phyloP scores from a whole-genome alignment of 2,888 invertebrate genomes.

The Mythimna loreyi region DNA sequence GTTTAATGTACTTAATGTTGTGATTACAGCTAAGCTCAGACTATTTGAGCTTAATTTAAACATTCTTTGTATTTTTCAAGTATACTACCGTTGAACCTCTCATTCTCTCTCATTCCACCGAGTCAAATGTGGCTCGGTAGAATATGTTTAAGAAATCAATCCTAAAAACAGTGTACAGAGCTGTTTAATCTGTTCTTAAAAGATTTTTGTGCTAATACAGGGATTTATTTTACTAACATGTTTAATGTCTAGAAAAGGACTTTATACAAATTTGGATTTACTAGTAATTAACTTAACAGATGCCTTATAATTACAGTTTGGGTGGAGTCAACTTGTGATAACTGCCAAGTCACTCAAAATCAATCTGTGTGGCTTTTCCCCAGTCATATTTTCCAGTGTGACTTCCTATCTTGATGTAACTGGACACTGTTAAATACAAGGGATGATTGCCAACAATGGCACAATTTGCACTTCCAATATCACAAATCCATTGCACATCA shows the following conservation, averaged over 20 bases:
- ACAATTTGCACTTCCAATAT: neutral
- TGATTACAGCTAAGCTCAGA: neutral
- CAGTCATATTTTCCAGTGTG: no score
- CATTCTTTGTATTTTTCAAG: neutral
- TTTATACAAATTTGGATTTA: neutral
- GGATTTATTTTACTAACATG: slow-evolving; percentile 23
- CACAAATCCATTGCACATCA: no score
- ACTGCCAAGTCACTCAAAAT: neutral
- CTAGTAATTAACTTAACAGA: slow-evolving; percentile 2
- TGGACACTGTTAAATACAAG: no score
- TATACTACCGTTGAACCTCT: neutral
- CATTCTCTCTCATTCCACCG: no score
- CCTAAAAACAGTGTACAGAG: no score
- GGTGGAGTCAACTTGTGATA: neutral
- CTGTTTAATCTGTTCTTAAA: no score
- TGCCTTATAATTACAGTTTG: neutral
- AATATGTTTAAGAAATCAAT: no score
- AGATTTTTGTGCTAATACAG: neutral
- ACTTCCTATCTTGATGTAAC: neutral
- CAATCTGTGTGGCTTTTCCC: neutral
- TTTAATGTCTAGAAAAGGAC: neutral
- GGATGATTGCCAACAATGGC: neutral
- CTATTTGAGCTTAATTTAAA: neutral
- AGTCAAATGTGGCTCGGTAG: no score
- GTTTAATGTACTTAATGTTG: neutral